These are phyloP conservation scores for Stichodactyla mertensii DNA, from an alignment of 64 coral and sea anemone species.

Conservation along the genomic window DNA sequence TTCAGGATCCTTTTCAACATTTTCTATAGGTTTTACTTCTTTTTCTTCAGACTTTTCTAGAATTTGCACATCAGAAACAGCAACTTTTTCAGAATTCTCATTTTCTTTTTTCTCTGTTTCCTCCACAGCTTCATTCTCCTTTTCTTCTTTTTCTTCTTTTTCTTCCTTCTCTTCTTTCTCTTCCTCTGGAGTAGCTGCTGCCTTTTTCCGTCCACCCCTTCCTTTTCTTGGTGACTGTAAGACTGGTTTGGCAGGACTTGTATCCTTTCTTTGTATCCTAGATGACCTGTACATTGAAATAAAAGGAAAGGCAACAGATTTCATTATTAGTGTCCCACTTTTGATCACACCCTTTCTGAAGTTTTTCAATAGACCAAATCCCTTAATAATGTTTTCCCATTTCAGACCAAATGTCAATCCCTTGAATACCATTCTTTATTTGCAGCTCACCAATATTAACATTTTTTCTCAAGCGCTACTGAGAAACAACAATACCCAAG, in stretches of 20 bases:
- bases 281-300: not conserved
- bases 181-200: not conserved
- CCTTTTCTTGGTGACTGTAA: constrained; percentile 9
- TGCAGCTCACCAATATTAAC: too few species aligned
- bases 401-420: too few species aligned
- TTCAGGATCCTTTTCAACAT: not conserved
- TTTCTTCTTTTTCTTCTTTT: constrained; percentile 27
- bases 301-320: not conserved
- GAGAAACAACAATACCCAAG: too few species aligned
- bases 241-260: not conserved
- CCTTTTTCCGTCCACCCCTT: constrained; percentile 3
- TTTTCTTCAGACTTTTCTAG: constrained; percentile 17
- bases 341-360: too few species aligned
- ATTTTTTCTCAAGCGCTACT: too few species aligned
- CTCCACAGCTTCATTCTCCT: constrained; percentile 12
- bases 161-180: constrained; percentile 28
- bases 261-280: not conserved
- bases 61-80: not conserved
- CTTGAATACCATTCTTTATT: too few species aligned
- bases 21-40: constrained; percentile 17
- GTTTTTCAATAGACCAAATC: too few species aligned
- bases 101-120: constrained; percentile 17
- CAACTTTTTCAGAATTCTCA: not conserved
- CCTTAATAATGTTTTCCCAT: too few species aligned
- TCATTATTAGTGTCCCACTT: too few species aligned